A percentile compares a stretch with the other conserved stretches of the same genome.
Conservation (phyloP, 2,888 invertebrate genomes). For the Drosophila differens region DNA sequence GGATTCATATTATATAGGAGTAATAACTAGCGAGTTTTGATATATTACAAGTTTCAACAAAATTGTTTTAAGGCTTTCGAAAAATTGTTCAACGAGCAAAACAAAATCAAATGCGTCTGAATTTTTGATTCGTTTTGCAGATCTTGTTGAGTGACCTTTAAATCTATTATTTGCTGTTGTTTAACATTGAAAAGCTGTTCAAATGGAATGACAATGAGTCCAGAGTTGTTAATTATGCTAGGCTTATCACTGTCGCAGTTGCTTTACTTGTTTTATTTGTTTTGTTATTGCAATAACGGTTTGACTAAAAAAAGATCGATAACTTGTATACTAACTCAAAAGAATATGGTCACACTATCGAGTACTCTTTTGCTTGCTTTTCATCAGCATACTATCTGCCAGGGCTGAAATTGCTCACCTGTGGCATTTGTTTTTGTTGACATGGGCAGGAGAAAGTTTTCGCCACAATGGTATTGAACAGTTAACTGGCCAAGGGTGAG, state of each 20-base stretch:
- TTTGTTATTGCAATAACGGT: not conserved
- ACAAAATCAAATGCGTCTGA: not conserved
- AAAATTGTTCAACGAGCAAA: not conserved
- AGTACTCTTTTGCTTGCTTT: not conserved
- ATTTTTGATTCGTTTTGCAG: not conserved
- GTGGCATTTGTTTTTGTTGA: constrained; percentile 44
- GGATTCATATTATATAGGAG: not conserved
- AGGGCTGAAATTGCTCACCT: constrained; percentile 36
- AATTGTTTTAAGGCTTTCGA: not conserved
- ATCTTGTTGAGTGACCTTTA: not conserved
- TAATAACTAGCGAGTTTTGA: not conserved
- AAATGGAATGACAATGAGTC: not conserved
- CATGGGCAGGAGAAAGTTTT: constrained; percentile 47
- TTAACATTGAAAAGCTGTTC: not conserved
- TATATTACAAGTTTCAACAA: not conserved
- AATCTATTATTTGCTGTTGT: not conserved
- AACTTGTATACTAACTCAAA: not conserved
- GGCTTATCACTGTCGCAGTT: not conserved
- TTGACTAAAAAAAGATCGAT: not conserved
- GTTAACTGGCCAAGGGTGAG: constrained; percentile 27
- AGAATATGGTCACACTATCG: not conserved
- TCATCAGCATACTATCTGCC: constrained; percentile 10
- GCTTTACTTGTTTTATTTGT: not conserved
- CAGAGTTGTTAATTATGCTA: not conserved
- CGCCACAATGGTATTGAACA: constrained; percentile 3